These are phyloP conservation scores for Harpegnathos saltator DNA, from an alignment of 1,140 invertebrate species.

Conservation along the genomic window DNA sequence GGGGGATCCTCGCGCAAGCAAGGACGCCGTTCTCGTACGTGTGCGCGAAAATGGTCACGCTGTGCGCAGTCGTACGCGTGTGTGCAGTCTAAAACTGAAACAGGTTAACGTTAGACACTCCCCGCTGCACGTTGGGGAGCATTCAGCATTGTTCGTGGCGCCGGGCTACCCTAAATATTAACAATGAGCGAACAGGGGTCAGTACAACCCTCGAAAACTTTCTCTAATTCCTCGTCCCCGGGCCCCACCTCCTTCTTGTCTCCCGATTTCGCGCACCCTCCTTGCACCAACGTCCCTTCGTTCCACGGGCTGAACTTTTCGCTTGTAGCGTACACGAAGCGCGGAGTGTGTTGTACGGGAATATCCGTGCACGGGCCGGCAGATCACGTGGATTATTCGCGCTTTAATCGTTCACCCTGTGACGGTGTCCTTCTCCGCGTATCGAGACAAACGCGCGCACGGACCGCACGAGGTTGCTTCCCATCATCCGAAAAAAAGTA, in stretches of 20 bases:
- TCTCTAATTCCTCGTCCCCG: slow-evolving; percentile 54
- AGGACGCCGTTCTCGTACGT: slow-evolving; percentile 1
- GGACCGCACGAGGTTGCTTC: no score
- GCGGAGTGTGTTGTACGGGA: not conserved
- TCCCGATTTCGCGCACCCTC: slow-evolving; percentile 12
- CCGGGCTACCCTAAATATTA: slow-evolving; percentile 84
- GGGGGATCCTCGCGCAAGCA: slow-evolving; percentile 66
- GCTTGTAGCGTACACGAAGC: not conserved
- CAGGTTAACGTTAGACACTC: slow-evolving; percentile 80
- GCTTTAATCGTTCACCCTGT: not conserved
- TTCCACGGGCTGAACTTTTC: slow-evolving; percentile 15
- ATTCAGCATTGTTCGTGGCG: slow-evolving; percentile 79
- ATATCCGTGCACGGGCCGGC: slow-evolving; percentile 40
- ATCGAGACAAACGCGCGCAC: no score
- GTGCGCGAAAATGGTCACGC: slow-evolving; percentile 27
- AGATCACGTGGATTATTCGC: not conserved
- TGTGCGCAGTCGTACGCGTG: slow-evolving; percentile 7
- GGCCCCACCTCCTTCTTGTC: slow-evolving; percentile 36
- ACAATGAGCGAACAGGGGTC: slow-evolving; percentile 84
- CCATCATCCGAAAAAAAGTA: no score
- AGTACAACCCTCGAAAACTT: slow-evolving; percentile 78
- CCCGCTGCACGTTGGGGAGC: slow-evolving; percentile 72
- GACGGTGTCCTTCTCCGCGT: no score
- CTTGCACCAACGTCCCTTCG: slow-evolving; percentile 37
- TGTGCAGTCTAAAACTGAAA: slow-evolving; percentile 76